phyloP scores from a whole-genome alignment of 2,113 vertebrate genomes.

The Phyllostomus hastatus region DNA sequence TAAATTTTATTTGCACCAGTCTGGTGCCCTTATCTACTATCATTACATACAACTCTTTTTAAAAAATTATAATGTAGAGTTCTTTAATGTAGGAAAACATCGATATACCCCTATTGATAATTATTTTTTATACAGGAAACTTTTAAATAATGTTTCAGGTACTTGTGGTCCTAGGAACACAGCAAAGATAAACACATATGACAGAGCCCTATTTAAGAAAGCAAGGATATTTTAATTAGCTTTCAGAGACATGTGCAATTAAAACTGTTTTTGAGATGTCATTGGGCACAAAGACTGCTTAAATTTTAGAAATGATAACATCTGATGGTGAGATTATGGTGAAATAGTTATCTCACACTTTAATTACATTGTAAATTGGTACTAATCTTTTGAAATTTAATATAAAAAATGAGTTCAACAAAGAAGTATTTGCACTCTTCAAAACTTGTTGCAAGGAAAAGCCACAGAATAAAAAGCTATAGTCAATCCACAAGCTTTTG shows the following conservation, averaged over 20 bases:
- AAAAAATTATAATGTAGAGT: not conserved
- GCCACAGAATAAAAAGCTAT: not conserved
- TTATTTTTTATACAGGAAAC: slow-evolving; percentile 15
- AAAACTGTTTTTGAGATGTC: not conserved
- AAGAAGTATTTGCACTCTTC: not conserved
- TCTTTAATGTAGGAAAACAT: not conserved
- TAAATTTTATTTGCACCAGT: slow-evolving; percentile 18
- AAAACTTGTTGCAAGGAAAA: not conserved
- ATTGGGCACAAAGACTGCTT: not conserved
- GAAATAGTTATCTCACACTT: not conserved
- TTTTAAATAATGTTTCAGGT: slow-evolving; percentile 28
- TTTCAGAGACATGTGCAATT: slow-evolving; percentile 37
- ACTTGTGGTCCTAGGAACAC: not conserved
- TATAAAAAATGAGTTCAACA: not conserved
- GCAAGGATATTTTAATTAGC: not conserved
- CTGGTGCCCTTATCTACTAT: not conserved
- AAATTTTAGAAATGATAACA: slow-evolving; percentile 33
- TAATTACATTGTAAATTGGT: not conserved
- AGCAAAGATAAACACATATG: not conserved
- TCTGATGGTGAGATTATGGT: not conserved
- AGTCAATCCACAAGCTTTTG: not conserved
- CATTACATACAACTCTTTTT: not conserved
- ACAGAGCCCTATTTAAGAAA: slow-evolving; percentile 21
- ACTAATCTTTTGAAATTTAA: not conserved
- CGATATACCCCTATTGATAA: not conserved